phyloP scores from a whole-genome alignment of 2,888 invertebrate genomes.

The Bombylius major region DNA sequence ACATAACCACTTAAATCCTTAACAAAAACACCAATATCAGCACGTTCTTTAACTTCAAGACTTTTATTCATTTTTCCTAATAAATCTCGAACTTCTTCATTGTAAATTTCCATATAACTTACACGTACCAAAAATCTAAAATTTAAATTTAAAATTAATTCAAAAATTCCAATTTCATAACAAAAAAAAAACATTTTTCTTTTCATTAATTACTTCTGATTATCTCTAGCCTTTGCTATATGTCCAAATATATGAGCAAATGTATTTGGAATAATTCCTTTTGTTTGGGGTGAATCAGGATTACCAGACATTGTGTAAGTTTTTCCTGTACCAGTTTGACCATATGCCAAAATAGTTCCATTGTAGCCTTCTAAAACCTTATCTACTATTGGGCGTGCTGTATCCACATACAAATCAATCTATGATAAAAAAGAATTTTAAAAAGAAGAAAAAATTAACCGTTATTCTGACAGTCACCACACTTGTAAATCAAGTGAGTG shows the following conservation, averaged over 20 bases:
- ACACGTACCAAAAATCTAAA: conserved; percentile 87
- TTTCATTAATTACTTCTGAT: conserved; percentile 57
- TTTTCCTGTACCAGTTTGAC: conserved; percentile 94
- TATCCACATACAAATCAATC: conserved; percentile 90
- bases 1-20: conserved; percentile 95
- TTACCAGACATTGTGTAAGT: conserved; percentile 98
- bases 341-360: conserved; percentile 83
- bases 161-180: neutral
- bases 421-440: conserved; percentile 29
- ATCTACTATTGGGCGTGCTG: conserved; percentile 92
- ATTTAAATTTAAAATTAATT: conserved; percentile 1
- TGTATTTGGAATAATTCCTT: conserved; percentile 96
- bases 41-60: conserved; percentile 87
- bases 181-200: neutral
- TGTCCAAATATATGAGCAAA: conserved; percentile 98
- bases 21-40: conserved; percentile 95
- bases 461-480: too few relatives aligned
- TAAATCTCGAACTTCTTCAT: conserved; percentile 95
- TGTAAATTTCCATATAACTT: conserved; percentile 97
- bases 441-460: too few relatives aligned
- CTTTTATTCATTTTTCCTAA: conserved; percentile 75
- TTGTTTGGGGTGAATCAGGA: conserved; percentile 70
- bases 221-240: conserved; percentile 85
- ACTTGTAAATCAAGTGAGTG: too few relatives aligned
- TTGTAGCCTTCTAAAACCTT: conserved; percentile 95